Conservation (phyloP, 2,888 invertebrate species). For the Bimastos eiseni region DNA sequence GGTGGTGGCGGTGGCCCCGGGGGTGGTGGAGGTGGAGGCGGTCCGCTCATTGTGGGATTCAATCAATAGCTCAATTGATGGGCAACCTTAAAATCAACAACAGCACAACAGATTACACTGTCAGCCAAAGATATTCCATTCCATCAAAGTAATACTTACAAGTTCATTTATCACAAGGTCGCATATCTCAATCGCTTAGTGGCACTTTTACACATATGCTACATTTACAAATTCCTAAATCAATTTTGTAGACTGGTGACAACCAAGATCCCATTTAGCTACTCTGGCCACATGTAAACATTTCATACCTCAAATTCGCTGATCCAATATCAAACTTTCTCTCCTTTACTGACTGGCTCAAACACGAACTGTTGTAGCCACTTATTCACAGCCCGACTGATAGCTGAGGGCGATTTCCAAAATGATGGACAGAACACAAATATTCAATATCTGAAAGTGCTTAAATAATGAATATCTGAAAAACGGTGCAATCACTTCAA, state of each 20-base stretch:
- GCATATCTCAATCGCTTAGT: too few species aligned
- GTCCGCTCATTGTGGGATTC: conserved; percentile 7
- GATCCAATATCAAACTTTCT: neutral
- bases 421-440: neutral
- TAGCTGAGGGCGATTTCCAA: neutral
- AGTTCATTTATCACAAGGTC: too few species aligned
- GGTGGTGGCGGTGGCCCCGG: conserved; percentile 21
- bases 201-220: too few species aligned
- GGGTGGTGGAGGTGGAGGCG: conserved; percentile 16
- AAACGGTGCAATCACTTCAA: neutral
- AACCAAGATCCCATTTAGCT: too few species aligned
- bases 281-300: neutral
- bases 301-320: neutral
- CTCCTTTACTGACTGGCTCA: neutral
- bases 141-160: too few species aligned
- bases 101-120: neutral
- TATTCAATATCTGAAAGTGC: neutral
- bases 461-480: neutral
- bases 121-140: neutral
- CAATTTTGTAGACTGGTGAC: too few species aligned
- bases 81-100: neutral
- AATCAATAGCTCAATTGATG: neutral
- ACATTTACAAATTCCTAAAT: too few species aligned
- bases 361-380: neutral
- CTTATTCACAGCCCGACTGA: neutral